These are phyloP conservation scores for Mantis religiosa DNA, from an alignment of 2,888 invertebrate genomes.

Conservation along the genomic window DNA sequence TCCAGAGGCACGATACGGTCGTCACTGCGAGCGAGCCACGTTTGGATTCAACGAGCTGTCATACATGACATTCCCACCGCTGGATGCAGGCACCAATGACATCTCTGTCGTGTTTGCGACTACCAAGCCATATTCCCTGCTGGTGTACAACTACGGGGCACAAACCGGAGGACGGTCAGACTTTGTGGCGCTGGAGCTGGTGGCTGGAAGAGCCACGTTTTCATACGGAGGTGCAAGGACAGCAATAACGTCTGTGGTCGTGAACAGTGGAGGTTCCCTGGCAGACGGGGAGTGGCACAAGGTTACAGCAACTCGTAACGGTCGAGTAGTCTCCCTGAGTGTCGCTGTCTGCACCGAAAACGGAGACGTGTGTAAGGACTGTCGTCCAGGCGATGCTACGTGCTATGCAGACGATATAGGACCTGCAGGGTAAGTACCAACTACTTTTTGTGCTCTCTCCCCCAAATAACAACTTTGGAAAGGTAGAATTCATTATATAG, in stretches of 20 bases:
- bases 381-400: slow-evolving; percentile 72
- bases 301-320: slow-evolving; percentile 85
- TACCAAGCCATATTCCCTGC: slow-evolving; percentile 75
- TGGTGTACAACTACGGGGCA: slow-evolving; percentile 88
- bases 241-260: slow-evolving; percentile 76
- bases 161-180: slow-evolving; percentile 86
- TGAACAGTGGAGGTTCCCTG: slow-evolving; percentile 54
- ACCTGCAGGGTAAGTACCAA: slow-evolving; percentile 74
- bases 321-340: slow-evolving; percentile 79
- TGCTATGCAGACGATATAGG: slow-evolving; percentile 86
- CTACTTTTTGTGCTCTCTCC: background rate
- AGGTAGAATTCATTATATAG: no score
- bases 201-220: slow-evolving; percentile 79
- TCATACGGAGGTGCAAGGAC: slow-evolving; percentile 87
- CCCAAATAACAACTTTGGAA: no score
- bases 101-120: slow-evolving; percentile 89
- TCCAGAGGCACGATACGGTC: slow-evolving; percentile 77
- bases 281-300: slow-evolving; percentile 90
- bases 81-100: slow-evolving; percentile 86
- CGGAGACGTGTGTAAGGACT: slow-evolving; percentile 82
- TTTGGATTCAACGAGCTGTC: slow-evolving; percentile 86
- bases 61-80: slow-evolving; percentile 80
- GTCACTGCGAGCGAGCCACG: slow-evolving; percentile 86
- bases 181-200: slow-evolving; percentile 86
- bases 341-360: slow-evolving; percentile 78